A percentile compares a stretch with the other conserved stretches of the same genome.
These are phyloP conservation scores for Mylabris phalerata DNA, from an alignment of 1,140 invertebrate species.

Conservation along the genomic window DNA sequence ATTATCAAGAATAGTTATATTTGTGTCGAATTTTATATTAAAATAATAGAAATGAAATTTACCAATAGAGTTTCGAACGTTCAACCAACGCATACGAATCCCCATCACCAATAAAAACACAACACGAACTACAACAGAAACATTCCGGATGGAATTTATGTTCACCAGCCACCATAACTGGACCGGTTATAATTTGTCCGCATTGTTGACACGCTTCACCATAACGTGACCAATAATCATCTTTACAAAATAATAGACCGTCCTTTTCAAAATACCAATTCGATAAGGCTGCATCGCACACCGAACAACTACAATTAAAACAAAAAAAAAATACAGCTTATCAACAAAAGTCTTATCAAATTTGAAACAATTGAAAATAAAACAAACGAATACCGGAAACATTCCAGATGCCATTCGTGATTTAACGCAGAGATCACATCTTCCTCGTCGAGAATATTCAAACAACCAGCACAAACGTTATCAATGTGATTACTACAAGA, in stretches of 20 bases:
- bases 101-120: slow-evolving; percentile 82
- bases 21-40: too few relatives aligned
- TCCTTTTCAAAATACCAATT: slow-evolving; percentile 93
- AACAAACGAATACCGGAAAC: slow-evolving; percentile 58
- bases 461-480: slow-evolving; percentile 60
- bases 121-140: slow-evolving; percentile 78
- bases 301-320: slow-evolving; percentile 64
- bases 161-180: slow-evolving; percentile 89
- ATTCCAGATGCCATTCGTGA: slow-evolving; percentile 82
- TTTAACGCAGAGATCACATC: slow-evolving; percentile 71
- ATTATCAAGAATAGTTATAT: too few relatives aligned
- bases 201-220: slow-evolving; percentile 86
- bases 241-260: slow-evolving; percentile 80
- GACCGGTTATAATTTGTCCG: slow-evolving; percentile 79
- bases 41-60: slow-evolving; percentile 21
- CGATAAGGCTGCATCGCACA: slow-evolving; percentile 73
- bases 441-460: slow-evolving; percentile 66
- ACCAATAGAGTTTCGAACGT: slow-evolving; percentile 82
- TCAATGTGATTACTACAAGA: neutral
- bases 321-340: neutral
- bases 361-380: too few relatives aligned
- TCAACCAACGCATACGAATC: slow-evolving; percentile 87
- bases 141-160: slow-evolving; percentile 95
- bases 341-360: too few relatives aligned
- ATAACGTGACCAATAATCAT: slow-evolving; percentile 83